Evolutionary conservation across 2,888 invertebrate genomes (phyloP), one percentile per base, ranked within the genome.

Genomic region (Pristionchus japonicus): DNA sequence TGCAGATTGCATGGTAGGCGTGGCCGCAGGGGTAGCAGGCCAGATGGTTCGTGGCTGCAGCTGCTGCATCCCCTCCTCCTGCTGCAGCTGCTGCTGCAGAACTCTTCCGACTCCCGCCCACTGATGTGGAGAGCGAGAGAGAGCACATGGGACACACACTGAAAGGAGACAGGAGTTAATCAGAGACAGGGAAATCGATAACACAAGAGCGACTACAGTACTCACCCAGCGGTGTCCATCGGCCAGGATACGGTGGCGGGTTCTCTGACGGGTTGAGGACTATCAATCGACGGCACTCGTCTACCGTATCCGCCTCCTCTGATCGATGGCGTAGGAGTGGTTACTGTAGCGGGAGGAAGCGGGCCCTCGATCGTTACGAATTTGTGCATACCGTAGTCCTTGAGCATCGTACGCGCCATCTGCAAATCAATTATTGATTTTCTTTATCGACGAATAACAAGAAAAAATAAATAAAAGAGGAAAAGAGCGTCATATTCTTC

Each of bases 141-240:
- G 90, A 89, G 80, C 92, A 92, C 49, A 92, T 88, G 20, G 90
- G 91, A 86, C 92, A 92, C 87, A 88, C 88, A 49, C 91, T 91
- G 87, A 43, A 91, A 87, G 57, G 11, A 1, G 0, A 47, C n/a
- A n/a, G n/a, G n/a, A n/a, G n/a, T n/a, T n/a, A n/a, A n/a, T n/a
- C n/a, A n/a, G n/a, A n/a, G n/a, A 31, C 34, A 31, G 52, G 31
- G 27, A n/a, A 31, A 47, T 47, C 31, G 31, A 47, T 52, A 27
- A 43, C 49, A n/a, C n/a, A n/a, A n/a, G n/a, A n/a, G 1, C 1
- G 13, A 40, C 47, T 40, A 47, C 27, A 23, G 34, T 31, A 82
- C 82, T 82, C 82, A 82, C 82, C 82, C 82, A 9, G 47, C 27
- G 15, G 37, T 31, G 49, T 82, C 82, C 37, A 82, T 82, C 7